A percentile compares a stretch with the other conserved stretches of the same genome.
Evolutionary conservation across 2,888 invertebrate genomes (phyloP).

Genomic region (Dolomedes plantarius): DNA sequence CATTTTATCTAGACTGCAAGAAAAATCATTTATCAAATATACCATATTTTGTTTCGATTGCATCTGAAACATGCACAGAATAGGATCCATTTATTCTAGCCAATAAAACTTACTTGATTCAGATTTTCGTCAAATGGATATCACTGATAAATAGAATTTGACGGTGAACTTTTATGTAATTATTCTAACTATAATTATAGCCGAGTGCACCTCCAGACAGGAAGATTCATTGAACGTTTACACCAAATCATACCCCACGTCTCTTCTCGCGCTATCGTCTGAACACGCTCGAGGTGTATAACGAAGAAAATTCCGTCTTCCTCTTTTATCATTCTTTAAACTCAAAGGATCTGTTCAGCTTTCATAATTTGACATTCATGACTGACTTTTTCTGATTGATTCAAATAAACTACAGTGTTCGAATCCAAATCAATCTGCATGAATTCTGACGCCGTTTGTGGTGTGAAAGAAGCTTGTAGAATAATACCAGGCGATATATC

Average conservation of each 20-base stretch:
- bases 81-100: too few relatives aligned
- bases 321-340: not conserved
- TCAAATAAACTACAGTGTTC: constrained; percentile 25
- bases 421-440: constrained; percentile 30
- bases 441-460: not conserved
- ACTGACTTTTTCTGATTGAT: not conserved
- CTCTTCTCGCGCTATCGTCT: not conserved
- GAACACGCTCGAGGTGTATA: not conserved
- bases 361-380: constrained; percentile 21
- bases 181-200: not conserved
- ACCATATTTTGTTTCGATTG: too few relatives aligned
- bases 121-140: too few relatives aligned
- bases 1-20: too few relatives aligned
- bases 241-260: not conserved
- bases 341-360: not conserved
- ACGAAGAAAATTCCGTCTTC: too few relatives aligned
- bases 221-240: not conserved
- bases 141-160: too few relatives aligned
- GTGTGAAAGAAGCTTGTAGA: constrained; percentile 7
- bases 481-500: constrained; percentile 56
- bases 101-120: too few relatives aligned
- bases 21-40: too few relatives aligned
- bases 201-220: not conserved
- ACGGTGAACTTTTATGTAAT: too few relatives aligned
- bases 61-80: too few relatives aligned